These are phyloP conservation scores for Catharus ustulatus DNA, from an alignment of 2,797 vertebrate genomes.

Conservation along the genomic window DNA sequence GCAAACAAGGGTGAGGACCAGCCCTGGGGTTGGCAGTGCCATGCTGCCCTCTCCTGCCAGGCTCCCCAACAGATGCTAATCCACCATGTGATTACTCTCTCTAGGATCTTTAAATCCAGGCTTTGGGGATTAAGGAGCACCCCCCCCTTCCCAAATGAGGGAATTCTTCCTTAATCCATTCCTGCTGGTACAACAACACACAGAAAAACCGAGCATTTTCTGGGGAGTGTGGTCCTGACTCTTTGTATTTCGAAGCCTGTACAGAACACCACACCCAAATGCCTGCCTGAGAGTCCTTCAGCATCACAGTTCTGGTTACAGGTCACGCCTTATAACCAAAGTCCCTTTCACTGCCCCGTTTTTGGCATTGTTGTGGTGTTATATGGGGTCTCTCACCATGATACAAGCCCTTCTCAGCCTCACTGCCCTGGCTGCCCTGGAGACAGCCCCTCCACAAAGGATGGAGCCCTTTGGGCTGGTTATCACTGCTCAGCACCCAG, in stretches of 20 bases:
- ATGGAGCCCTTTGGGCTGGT: not conserved
- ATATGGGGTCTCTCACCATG: not conserved
- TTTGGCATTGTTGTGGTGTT: rapidly evolving
- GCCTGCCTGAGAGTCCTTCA: not conserved
- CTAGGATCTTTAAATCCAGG: conserved; percentile 39
- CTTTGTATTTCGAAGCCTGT: not conserved
- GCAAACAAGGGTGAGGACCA: not conserved
- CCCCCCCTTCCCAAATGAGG: not conserved
- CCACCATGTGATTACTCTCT: conserved; percentile 39
- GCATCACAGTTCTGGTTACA: not conserved
- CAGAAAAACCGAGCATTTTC: not conserved
- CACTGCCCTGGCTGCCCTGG: not conserved
- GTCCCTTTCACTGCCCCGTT: rapidly evolving
- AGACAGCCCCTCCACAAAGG: not conserved
- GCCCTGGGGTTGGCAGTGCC: not conserved
- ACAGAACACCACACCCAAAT: not conserved
- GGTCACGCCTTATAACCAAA: not conserved
- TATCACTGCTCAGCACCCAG: not conserved
- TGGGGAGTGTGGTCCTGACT: not conserved
- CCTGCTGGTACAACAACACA: not conserved
- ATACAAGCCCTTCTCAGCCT: not conserved
- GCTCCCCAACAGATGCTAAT: conserved; percentile 3
- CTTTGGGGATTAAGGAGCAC: conserved; percentile 33
- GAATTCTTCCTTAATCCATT: conserved; percentile 37
- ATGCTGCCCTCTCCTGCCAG: not conserved